A percentile compares a stretch with the other conserved stretches of the same genome.
phyloP scores from a whole-genome alignment of 2,888 invertebrate species.

The Campopleginae sp. region DNA sequence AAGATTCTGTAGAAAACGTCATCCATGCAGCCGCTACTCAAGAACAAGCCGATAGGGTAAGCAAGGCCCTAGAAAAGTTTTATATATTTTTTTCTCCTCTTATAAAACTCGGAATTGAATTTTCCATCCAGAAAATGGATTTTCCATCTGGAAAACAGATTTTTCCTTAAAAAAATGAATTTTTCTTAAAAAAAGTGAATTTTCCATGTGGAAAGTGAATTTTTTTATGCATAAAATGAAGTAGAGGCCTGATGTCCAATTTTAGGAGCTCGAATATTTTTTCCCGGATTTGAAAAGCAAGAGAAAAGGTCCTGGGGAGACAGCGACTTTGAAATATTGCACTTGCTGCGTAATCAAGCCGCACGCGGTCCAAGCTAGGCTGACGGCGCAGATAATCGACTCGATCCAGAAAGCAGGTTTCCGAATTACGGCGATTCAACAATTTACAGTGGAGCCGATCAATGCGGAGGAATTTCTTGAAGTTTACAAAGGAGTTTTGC shows the following conservation, averaged over 20 bases:
- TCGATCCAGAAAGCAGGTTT: conserved; percentile 92
- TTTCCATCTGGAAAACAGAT: too few species aligned
- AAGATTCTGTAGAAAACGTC: conserved; percentile 88
- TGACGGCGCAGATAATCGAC: conserved; percentile 87
- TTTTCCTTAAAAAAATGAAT: too few species aligned
- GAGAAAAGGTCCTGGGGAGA: conserved; percentile 84
- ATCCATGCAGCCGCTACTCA: conserved; percentile 88
- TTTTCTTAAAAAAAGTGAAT: background rate
- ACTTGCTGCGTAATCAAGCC: conserved; percentile 95
- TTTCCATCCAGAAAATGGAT: too few species aligned
- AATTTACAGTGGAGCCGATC: conserved; percentile 91
- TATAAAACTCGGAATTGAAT: too few species aligned
- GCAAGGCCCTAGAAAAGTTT: background rate
- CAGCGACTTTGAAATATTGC: conserved; percentile 88
- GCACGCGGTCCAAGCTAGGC: conserved; percentile 92
- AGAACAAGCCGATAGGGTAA: conserved; percentile 86
- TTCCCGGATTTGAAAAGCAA: conserved; percentile 85
- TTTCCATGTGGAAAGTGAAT: background rate
- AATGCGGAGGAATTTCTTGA: conserved; percentile 97
- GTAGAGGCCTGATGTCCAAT: background rate
- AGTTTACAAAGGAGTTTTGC: conserved; percentile 95
- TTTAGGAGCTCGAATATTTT: conserved; percentile 88
- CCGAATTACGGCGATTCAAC: conserved; percentile 91
- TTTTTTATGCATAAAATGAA: background rate
- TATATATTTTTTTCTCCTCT: too few species aligned